Base-by-base conservation (phyloP, 2,888 invertebrate genomes). In the Fragum sueziense region DNA sequence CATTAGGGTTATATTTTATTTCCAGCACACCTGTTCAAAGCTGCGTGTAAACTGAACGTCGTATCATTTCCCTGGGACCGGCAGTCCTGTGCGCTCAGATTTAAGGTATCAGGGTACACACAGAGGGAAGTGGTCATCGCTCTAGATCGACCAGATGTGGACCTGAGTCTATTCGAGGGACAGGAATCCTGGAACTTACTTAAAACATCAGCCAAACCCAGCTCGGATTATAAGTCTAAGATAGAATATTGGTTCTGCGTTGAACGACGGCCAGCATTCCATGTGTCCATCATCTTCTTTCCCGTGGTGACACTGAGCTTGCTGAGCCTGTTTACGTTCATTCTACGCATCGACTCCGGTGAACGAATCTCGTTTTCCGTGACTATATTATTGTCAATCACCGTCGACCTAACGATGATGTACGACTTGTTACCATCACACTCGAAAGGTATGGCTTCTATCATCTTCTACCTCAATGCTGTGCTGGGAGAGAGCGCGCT, bases 21-120 rank as follows among this genome's bases (percentile, higher is more conserved):
- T 78, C 31, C 76, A 80, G 80, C 65, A 22, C 59, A 73, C 14
- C 9, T 70, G 9, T 73, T 80, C 33, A 62, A 70, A 59, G 22
- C 54, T 9, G 29, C 52, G 9, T 80, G 80, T 54, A 71, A 6
- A n/a, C 72, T 31, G 72, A 76, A 22, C 37, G 62, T 34, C 7
- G 69, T 57, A 17, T 65, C 76, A 2, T 80, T 69, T 70, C 79
- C 79, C 1, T 80, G 79, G 79, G 79, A 79, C 34, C 29, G 59
- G 11, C 79, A 79, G 67, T 70, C 57, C 1, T 74, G 79, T 41
- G 34, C 47, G 0, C 29, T 74, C 2, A n/a, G 37, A 1, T 74
- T 79, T 51, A 33, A 57, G 4, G 65, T 76, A 1, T 75, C 72
- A 41, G 69, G 62, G 25, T 79, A 79, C 34, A 17, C 17, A 0